A percentile compares a stretch with the other conserved stretches of the same genome.
phyloP scores from a whole-genome alignment of 2,888 invertebrate genomes.

The Hirtodrosophila confusa region DNA sequence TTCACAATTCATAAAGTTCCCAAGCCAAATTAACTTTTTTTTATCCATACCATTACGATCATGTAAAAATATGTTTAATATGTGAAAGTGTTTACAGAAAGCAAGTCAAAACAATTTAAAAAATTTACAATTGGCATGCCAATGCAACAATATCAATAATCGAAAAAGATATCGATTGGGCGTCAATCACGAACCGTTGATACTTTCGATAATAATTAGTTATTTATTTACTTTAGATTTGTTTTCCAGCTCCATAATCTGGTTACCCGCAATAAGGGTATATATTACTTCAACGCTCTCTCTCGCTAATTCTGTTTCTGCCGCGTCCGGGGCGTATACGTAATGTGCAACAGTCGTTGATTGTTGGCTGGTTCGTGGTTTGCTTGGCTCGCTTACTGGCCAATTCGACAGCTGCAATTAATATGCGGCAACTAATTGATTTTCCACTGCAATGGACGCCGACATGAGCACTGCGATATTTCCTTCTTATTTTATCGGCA shows the following conservation, averaged over 20 bases:
- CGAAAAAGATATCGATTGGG: no score
- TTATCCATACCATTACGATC: no score
- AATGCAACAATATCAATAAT: no score
- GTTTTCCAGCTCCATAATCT: not conserved
- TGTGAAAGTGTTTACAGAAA: no score
- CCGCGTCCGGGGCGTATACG: constrained; percentile 13
- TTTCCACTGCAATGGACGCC: constrained; percentile 35
- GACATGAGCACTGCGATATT: constrained; percentile 10
- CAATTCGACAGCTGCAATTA: constrained; percentile 36
- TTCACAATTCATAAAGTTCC: no score
- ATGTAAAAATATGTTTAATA: no score
- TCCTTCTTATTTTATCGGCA: not conserved
- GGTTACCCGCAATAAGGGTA: not conserved
- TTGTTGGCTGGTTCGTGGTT: constrained; percentile 26
- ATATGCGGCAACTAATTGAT: constrained; percentile 43
- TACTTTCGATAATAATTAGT: no score
- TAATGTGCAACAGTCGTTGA: constrained; percentile 21
- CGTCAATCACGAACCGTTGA: no score
- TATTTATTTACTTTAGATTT: no score
- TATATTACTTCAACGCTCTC: not conserved
- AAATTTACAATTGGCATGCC: no score
- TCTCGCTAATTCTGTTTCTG: not conserved
- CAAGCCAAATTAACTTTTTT: no score
- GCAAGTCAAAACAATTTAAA: no score
- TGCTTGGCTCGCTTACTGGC: constrained; percentile 2